Evolutionary conservation across 2,113 vertebrate genomes (phyloP), one percentile per base, ranked within the genome.

Genomic region (Hiodon alosoides): DNA sequence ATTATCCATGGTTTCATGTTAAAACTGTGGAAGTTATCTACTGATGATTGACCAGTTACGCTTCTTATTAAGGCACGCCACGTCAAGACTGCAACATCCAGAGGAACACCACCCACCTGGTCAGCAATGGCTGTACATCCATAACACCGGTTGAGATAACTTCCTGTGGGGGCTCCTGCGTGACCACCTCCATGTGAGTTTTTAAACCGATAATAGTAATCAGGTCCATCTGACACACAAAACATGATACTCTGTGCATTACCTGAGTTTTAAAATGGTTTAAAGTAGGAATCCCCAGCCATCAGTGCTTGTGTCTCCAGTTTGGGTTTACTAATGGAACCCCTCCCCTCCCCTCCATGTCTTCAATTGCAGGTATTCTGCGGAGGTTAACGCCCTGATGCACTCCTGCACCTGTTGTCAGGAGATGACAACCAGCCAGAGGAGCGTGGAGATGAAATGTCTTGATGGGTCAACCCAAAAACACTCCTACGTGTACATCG

Each of bases 161-260:
- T 0, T 95, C 86, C 54, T 99, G 96, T 7, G 76, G 81, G 7
- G 97, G 96, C 59, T 68, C 65, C 52, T 99, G 97, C 78, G 86
- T 80, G 0, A 91, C 93, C 57, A 86, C 69, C 4, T 94, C 96
- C 68, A 80, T 80, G 97, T 98, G 85, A 94, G 95, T 92, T 46
- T 3, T 17, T 13, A 13, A 3, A 46, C 16, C 10, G 2, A 16
- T 16, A 48, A 14, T 16, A 47, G 50, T 70, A 14, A 4, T 11
- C 8, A 50, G 48, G 17, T n/a, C 51, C 13, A 2, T 13, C 55
- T 47, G 10, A 47, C 0, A 9, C 2, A 53, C 9, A 46, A 53
- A 55, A 13, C n/a, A 57, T 31, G 31, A 1, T 31, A 0, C 31
- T 31, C 31, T 31, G 31, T 31, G 31, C 31, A 31, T 31, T 31